Base-by-base conservation (phyloP, 2,113 vertebrate species). In the Turnix velox region DNA sequence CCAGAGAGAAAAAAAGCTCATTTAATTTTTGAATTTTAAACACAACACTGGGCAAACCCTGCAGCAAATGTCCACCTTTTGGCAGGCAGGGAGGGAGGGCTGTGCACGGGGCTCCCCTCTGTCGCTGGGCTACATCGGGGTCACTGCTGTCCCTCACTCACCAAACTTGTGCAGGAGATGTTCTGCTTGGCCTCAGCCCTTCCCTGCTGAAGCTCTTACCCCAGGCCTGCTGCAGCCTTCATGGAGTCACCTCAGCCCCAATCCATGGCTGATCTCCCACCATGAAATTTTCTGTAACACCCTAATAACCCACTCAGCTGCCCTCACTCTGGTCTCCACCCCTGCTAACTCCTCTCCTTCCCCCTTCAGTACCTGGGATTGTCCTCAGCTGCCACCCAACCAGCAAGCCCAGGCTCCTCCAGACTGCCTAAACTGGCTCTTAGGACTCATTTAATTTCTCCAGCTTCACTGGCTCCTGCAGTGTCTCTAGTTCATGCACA, bases 391-490 rank as follows among this genome's bases (percentile, higher is more conserved):
- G 40, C 55, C 87, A 31, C 40, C 59, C 1, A 2, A n/a, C 6
- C 73, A 93, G 35, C 40, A 39, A 59, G 18, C n/a, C 40, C 37
- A 75, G 55, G 9, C 31, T 45, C 33, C 59, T 80, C 39, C 69
- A 49, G 37, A 4, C 30, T 42, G 57, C 19, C 28, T 65, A 52
- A 4, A 58, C 12, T 27, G 12, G 4, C 17, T 48, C 35, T 33
- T 25, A 17, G 31, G 59, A 28, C 45, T 37, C 4, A 1, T 23
- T 1, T 0, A 49, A 42, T 39, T 0, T 0, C 28, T 51, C 23
- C 18, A 62, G 18, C 28, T 55, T 55, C 16, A 37, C 23, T 7
- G 3, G 55, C 23, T 65, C 65, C 39, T 0, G 0, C 37, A 71
- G 35, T 18, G 1, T 24, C 39, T 40, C 40, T 31, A 40, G 33